Evolutionary conservation across 2,888 invertebrate genomes (phyloP).

Genomic region (Ochropleura plecta): DNA sequence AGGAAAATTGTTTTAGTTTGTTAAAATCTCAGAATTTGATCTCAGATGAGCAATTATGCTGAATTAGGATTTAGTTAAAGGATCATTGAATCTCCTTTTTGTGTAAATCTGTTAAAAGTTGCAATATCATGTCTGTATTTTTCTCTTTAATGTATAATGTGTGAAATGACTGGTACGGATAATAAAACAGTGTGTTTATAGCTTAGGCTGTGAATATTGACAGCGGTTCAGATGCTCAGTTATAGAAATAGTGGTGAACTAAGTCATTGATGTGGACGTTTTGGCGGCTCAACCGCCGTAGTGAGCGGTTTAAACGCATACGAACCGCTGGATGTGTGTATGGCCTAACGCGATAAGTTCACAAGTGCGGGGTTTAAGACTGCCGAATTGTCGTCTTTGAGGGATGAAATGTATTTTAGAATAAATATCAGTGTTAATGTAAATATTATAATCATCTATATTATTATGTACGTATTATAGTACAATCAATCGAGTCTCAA

Average conservation of each 20-base stretch:
- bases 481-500: constrained; percentile 60
- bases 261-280: constrained; percentile 1
- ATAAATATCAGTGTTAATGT: constrained; percentile 73
- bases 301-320: constrained; percentile 15
- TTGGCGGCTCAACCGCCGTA: constrained; percentile 19
- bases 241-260: neutral
- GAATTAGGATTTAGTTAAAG: constrained; percentile 69
- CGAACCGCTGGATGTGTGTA: constrained; percentile 42
- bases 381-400: constrained; percentile 66
- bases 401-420: constrained; percentile 69
- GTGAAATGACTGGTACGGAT: constrained; percentile 39
- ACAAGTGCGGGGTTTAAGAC: constrained; percentile 73
- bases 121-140: constrained; percentile 59
- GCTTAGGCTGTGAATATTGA: constrained; percentile 36
- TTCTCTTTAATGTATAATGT: constrained; percentile 51
- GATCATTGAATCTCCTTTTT: constrained; percentile 60
- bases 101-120: constrained; percentile 62
- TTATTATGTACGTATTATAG: constrained; percentile 60
- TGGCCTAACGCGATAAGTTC: constrained; percentile 46
- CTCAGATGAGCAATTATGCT: constrained; percentile 82
- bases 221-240: constrained; percentile 44
- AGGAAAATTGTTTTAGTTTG: constrained; percentile 65
- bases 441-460: constrained; percentile 70
- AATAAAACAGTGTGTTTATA: constrained; percentile 33
- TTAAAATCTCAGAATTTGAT: constrained; percentile 81